Evolutionary conservation across 2,797 vertebrate genomes (phyloP).

Genomic region (Emydoidea blandingii): DNA sequence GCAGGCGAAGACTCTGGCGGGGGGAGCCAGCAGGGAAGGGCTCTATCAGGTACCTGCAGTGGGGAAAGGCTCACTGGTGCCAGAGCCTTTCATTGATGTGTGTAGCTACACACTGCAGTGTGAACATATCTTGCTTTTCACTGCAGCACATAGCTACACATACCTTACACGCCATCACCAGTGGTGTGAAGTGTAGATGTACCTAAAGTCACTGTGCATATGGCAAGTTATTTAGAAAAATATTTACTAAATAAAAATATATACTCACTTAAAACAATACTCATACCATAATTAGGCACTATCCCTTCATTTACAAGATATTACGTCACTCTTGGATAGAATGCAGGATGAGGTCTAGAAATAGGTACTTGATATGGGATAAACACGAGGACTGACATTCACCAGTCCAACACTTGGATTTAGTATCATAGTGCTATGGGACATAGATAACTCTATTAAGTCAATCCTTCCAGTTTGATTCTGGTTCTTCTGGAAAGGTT

Average conservation of each 20-base stretch:
- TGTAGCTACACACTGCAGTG: not conserved
- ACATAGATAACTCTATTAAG: constrained; percentile 35
- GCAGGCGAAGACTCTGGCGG: too few relatives aligned
- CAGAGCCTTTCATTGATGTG: not conserved
- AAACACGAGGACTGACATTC: not conserved
- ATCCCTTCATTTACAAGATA: not conserved
- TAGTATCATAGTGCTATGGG: not conserved
- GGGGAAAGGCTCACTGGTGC: too few relatives aligned
- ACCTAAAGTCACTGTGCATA: not conserved
- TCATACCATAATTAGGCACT: not conserved
- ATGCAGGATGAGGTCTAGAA: not conserved
- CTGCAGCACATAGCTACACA: not conserved
- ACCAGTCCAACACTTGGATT: not conserved
- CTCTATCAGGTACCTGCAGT: not conserved
- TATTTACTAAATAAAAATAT: not conserved
- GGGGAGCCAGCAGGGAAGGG: not conserved
- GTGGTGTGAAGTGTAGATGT: not conserved
- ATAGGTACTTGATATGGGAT: not conserved
- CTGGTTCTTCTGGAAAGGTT: not conserved
- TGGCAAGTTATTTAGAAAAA: not conserved
- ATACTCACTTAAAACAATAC: not conserved
- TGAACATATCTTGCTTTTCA: not conserved
- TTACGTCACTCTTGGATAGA: not conserved
- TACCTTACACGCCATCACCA: not conserved
- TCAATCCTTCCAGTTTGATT: not conserved